A percentile compares a stretch with the other conserved stretches of the same genome.
These are phyloP conservation scores for Aphelinus atriplicis DNA, from an alignment of 1,140 invertebrate genomes.

Conservation along the genomic window DNA sequence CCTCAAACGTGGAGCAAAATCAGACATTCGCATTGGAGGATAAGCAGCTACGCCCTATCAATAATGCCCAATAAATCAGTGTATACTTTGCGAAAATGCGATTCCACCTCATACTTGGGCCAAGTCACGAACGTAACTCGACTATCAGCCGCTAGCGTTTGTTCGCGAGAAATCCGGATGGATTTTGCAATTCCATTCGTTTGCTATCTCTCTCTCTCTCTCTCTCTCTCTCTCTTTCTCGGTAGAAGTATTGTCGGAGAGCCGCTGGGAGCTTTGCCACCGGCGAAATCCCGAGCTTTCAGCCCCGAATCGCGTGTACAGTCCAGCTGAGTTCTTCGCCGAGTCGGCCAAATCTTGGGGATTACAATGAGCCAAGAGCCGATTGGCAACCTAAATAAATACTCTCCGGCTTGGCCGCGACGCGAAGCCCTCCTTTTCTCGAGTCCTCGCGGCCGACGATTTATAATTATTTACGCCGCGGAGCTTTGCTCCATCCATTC, in stretches of 20 bases:
- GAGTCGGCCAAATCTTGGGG: conserved; percentile 33
- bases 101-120: not conserved
- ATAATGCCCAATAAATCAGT: no score
- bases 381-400: conserved; percentile 37
- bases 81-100: no score
- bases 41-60: no score
- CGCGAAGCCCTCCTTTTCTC: no score
- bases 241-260: conserved; percentile 41
- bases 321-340: conserved; percentile 12
- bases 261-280: conserved; percentile 41
- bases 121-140: conserved; percentile 29
- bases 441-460: no score
- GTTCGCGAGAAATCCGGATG: conserved; percentile 28
- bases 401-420: not conserved
- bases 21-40: no score
- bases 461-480: no score
- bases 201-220: not conserved
- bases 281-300: conserved; percentile 25
- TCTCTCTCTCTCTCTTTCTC: not conserved
- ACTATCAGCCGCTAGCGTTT: conserved; percentile 28
- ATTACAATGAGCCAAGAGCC: conserved; percentile 29
- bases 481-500: no score
- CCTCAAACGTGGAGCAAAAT: no score
- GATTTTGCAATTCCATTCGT: conserved; percentile 31
- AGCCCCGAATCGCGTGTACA: not conserved